Percentiles rank a stretch among this genome's conserved stretches.
Evolutionary conservation across 2,797 vertebrate genomes (phyloP).

Genomic region (Delichon dasypus): DNA sequence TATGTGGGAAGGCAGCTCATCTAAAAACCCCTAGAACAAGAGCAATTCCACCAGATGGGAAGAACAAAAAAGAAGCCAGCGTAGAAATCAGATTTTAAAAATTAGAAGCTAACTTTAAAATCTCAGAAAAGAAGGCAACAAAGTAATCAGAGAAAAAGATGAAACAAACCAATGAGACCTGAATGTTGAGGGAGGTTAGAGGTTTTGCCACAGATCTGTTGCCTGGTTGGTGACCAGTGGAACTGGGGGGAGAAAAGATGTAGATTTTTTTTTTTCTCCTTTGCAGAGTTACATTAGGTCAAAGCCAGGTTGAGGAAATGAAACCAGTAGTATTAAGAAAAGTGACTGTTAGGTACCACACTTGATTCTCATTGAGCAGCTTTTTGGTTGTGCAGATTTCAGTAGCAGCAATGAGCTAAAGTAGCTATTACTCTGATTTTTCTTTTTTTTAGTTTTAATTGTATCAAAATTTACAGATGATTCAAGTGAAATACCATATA

Average conservation of each 20-base stretch:
- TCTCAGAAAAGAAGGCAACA: neutral
- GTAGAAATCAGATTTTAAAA: neutral
- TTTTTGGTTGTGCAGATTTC: neutral
- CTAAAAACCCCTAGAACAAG: neutral
- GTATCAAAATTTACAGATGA: neutral
- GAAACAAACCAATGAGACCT: neutral
- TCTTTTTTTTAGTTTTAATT: neutral
- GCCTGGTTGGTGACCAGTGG: neutral
- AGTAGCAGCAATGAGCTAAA: neutral
- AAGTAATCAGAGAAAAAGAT: neutral
- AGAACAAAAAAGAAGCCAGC: neutral
- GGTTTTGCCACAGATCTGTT: neutral
- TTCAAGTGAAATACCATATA: neutral
- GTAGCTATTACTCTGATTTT: neutral
- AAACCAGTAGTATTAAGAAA: neutral
- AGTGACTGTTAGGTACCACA: neutral
- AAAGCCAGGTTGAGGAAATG: neutral
- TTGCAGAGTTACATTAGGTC: neutral
- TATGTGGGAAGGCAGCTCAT: neutral
- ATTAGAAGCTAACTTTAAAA: neutral
- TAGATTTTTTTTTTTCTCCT: neutral
- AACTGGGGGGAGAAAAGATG: accelerated
- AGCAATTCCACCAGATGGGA: neutral
- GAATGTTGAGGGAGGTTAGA: neutral
- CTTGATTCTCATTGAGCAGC: neutral